phyloP scores from a whole-genome alignment of 2,797 vertebrate species.

The Rhinogobio ventralis region DNA sequence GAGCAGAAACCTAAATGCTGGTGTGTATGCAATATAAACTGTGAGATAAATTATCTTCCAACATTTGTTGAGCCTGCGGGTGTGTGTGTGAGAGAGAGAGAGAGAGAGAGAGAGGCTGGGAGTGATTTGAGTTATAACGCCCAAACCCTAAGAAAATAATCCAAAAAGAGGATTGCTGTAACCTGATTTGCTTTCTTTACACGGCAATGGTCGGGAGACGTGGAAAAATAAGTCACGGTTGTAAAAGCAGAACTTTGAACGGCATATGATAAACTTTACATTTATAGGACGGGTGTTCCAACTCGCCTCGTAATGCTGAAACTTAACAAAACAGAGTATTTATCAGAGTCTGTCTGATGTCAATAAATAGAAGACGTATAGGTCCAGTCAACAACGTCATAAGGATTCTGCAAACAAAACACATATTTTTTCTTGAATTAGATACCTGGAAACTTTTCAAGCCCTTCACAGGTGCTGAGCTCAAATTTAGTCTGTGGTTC shows the following conservation, averaged over 20 bases:
- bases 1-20: conserved; percentile 24
- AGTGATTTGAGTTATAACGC: conserved; percentile 41
- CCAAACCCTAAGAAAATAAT: conserved; percentile 37
- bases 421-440: neutral
- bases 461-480: conserved; percentile 32
- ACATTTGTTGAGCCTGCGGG: conserved; percentile 41
- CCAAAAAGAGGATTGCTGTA: conserved; percentile 47
- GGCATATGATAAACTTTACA: conserved; percentile 18
- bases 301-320: conserved; percentile 16
- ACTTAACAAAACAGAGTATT: neutral
- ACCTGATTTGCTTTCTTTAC: conserved; percentile 49
- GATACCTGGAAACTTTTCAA: conserved; percentile 12
- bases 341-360: neutral
- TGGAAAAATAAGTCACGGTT: conserved; percentile 42
- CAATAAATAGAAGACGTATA: neutral
- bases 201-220: conserved; percentile 39
- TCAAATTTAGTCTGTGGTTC: conserved; percentile 46
- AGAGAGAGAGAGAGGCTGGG: neutral
- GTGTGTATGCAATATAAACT: conserved; percentile 23
- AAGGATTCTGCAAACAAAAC: neutral
- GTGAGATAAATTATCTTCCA: conserved; percentile 49
- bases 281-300: conserved; percentile 11
- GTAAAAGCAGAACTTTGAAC: conserved; percentile 32
- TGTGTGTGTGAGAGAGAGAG: neutral
- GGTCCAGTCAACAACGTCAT: neutral